phyloP scores from a whole-genome alignment of 2,888 invertebrate genomes.

The Eledone cirrhosa region DNA sequence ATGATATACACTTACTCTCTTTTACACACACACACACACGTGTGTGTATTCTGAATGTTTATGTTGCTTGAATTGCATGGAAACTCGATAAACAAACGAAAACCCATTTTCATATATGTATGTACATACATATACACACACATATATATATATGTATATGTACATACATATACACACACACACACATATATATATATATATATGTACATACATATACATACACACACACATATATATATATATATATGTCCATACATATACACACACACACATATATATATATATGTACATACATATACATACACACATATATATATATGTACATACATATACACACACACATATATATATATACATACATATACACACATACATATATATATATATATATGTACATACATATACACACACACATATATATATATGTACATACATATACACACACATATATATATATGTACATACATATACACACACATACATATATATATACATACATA shows the following conservation, averaged over 20 bases:
- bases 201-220: no score
- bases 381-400: not conserved
- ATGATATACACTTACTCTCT: no score
- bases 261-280: not conserved
- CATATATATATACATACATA: not conserved
- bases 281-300: not conserved
- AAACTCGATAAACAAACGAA: no score
- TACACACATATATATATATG: not conserved
- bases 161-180: no score
- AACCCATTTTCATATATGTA: no score
- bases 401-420: not conserved
- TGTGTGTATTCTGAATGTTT: no score
- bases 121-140: no score
- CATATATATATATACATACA: not conserved
- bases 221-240: no score
- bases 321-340: not conserved
- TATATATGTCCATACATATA: not conserved
- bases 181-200: no score
- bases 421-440: not conserved
- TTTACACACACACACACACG: no score
- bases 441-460: not conserved
- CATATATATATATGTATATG: no score
- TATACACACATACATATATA: not conserved
- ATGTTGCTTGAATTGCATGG: no score
- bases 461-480: not conserved